Evolutionary conservation across 2,888 invertebrate species (phyloP), one percentile per base, ranked within the genome.

Genomic region (Bursaphelenchus okinawaensis): DNA sequence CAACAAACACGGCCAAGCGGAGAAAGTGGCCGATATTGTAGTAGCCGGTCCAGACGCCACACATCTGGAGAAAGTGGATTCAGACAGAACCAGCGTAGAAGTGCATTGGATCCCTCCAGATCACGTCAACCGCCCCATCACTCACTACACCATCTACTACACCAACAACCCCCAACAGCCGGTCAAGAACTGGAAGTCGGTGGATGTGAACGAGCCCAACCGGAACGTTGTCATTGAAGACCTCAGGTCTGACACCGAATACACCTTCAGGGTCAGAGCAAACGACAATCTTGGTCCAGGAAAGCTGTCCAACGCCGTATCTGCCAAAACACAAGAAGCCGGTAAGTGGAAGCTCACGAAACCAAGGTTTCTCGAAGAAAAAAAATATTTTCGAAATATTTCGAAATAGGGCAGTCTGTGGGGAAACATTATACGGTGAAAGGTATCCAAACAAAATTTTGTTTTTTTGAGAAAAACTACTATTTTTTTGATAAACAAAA

Each of bases 61-160:
- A 62, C 76, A 26, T 55, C 81, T 31, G 67, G 76, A 54, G 19
- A 68, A 70, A 27, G 74, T 77, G 12, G 68, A 74, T 22, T 69
- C 76, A 7, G 81, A 75, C 55, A 66, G 74, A 12, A 69, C 76
- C 19, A 62, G 65, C 8, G 65, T 77, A 20, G 60, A 72, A 7
- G 71, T 78, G 27, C 65, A 73, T 27, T 81, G 81, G 81, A 76
- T 78, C 27, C 78, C 78, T 50, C 81, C 81, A 20, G 67, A 72
- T 55, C 72, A 76, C 24, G 71, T 78, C 40, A 81, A 80, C 66
- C 69, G 81, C 24, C 81, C 81, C 26, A 73, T 81, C 58, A 79
- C 81, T 16, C 68, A 71, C 20, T 81, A 81, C 68, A 77, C 81
- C n/a, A 62, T 80, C 52, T 81, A 81, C 65, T 80, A 80, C 71